Base-by-base conservation (phyloP, 2,113 vertebrate genomes). In the Rissa tridactyla region DNA sequence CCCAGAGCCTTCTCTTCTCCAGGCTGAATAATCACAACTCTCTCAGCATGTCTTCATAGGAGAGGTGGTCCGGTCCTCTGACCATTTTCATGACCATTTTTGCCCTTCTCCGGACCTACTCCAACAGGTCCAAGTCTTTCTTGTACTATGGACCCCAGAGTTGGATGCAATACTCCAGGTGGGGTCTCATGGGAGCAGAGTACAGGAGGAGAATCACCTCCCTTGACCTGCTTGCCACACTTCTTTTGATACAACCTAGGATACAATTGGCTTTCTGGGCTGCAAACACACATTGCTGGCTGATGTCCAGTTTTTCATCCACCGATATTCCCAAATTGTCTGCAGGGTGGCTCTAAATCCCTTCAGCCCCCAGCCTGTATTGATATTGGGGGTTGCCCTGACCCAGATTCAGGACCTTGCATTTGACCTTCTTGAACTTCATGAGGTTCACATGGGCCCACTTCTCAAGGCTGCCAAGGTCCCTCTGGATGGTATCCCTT, bases 351-450 rank as follows among this genome's bases (percentile, higher is more conserved):
- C 11, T 52, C 44, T 79, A 5, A 3, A 15, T 69, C 47, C 16
- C 13, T 30, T 52, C 6, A 34, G 26, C 25, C 60, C 13, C 14
- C 29, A 82, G 46, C 7, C 10, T 68, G 14, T 58, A 21, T 0
- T 40, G 23, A 15, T 11, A 40, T 3, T 1, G 1, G 17, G 13
- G 25, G 1, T 13, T 73, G 46, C 9, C 20, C 34, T 1, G 1
- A 22, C 25, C 2, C 16, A 58, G 12, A 10, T 29, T 18, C 18
- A 36, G 38, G 2, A 46, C 13, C 13, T 42, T 81, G 40, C 10
- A 47, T 15, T 2, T 49, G 6, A 15, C 36, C 51, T 80, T 38
- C 5, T 36, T 38, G 32, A 60, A 76, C 18, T 66, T 66, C 27
- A 44, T 22, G 18, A 66, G 12, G 25, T 58, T 76, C 72, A 29